These are phyloP conservation scores for Ostrea edulis DNA, from an alignment of 1,140 invertebrate genomes.

Conservation along the genomic window DNA sequence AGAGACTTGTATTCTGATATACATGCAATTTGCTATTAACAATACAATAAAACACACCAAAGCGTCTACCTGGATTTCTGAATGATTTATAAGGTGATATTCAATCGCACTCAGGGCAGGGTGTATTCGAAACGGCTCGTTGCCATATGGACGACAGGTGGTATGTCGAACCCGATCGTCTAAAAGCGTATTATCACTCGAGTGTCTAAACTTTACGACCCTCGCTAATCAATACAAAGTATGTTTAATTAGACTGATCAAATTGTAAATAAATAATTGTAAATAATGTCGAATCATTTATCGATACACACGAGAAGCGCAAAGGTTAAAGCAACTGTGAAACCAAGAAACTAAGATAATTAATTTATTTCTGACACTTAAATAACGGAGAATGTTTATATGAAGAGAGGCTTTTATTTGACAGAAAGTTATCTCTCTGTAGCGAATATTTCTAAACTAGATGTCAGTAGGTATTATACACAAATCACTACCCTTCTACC, in stretches of 20 bases:
- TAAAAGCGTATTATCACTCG: slow-evolving; percentile 5
- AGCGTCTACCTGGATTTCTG: slow-evolving; percentile 12
- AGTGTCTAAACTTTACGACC: slow-evolving; percentile 7
- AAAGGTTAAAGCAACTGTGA: slow-evolving; percentile 8
- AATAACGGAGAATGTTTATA: background rate
- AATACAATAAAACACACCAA: slow-evolving; percentile 11
- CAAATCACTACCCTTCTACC: background rate
- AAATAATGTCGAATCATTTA: slow-evolving; percentile 32
- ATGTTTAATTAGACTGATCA: slow-evolving; percentile 30
- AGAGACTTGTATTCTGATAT: background rate
- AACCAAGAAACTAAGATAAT: background rate
- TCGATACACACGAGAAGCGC: background rate
- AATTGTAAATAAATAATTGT: slow-evolving; percentile 34
- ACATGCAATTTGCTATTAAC: background rate
- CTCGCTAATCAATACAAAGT: slow-evolving; percentile 20
- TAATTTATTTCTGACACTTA: background rate
- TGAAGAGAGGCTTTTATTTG: background rate
- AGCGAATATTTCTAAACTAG: background rate
- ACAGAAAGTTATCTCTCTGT: background rate
- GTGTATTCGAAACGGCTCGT: slow-evolving; percentile 10
- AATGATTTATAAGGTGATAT: slow-evolving; percentile 27
- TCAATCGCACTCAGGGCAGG: background rate
- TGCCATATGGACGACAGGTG: slow-evolving; percentile 24
- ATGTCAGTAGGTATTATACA: background rate
- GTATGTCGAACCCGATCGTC: slow-evolving; percentile 1